Base-by-base conservation (phyloP, 2,113 vertebrate species). In the Thunnus maccoyii region DNA sequence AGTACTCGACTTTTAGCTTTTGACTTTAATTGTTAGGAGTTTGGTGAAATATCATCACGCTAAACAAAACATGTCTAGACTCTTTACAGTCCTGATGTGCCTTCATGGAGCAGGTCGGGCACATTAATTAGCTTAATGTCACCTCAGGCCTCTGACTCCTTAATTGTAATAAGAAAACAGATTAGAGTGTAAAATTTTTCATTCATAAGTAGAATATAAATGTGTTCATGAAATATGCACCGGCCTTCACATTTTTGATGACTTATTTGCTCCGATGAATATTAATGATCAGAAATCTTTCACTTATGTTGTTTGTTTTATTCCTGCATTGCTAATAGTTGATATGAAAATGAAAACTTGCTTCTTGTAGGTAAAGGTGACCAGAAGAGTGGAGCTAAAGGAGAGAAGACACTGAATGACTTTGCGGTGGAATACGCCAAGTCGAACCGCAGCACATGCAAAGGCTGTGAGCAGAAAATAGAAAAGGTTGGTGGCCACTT, bases 381-480 rank as follows among this genome's bases (percentile, higher is more conserved):
- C 1, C 93, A 94, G 30, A 96, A 96, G 63, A 93, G 96, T 79
- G 96, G 94, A 3, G 89, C 95, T 44, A 97, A 97, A 93, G 91
- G 93, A 20, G 96, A 95, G 74, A 98, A 98, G 94, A 96, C 95
- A 0, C 91, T 99, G 60, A 96, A 94, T 58, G 97, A 98, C 88
- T 99, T 99, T 85, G 96, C 96, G 0, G 97, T 96, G 17, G 98
- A 99, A 84, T 99, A 99, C 0, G 98, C 98, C 56, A 99, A 99
- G 83, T 99, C 98, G 17, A 99, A 98, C 93, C 95, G 98, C 75
- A 99, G 98, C 92, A 98, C 96, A 0, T 99, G 98, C 93, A 99
- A 99, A 91, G 97, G 97, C 61, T 99, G 98, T 36, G 93, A 97
- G 64, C 94, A 97, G 91, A 99, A 98, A 94, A 99, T 99, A 76